Conservation (phyloP, 2,888 invertebrate genomes). For the Incurvaria masculella region DNA sequence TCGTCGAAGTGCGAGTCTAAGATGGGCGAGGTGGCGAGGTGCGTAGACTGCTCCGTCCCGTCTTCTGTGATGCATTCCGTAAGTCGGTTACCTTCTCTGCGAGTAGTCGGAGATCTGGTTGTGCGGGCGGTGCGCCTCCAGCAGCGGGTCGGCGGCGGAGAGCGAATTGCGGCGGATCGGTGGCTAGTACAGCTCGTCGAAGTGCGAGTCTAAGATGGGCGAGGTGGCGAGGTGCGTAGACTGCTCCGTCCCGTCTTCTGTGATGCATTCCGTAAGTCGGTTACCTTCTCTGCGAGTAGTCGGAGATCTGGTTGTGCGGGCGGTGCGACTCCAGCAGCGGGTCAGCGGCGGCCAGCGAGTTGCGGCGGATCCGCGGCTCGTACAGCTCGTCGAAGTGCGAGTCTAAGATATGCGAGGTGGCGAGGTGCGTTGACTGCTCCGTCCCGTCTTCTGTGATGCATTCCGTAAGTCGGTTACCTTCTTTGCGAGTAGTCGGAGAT, state of each 20-base stretch:
- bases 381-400: conserved; percentile 55
- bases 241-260: conserved; percentile 73
- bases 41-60: conserved; percentile 77
- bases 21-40: conserved; percentile 94
- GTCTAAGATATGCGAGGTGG: conserved; percentile 92
- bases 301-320: background rate
- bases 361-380: conserved; percentile 56
- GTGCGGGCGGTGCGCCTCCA: conserved; percentile 45
- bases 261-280: too few species aligned
- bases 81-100: conserved; percentile 54
- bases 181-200: conserved; percentile 53
- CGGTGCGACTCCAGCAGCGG: too few species aligned
- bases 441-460: too few species aligned
- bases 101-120: conserved; percentile 68
- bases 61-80: too few species aligned
- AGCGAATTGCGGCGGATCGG: conserved; percentile 58
- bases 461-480: too few species aligned
- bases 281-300: conserved; percentile 33
- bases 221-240: conserved; percentile 94
- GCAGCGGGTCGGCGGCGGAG: conserved; percentile 53
- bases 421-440: conserved; percentile 84
- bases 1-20: conserved; percentile 65
- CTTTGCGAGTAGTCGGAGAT: too few species aligned
- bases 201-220: conserved; percentile 77
- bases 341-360: conserved; percentile 61